A percentile compares a stretch with the other conserved stretches of the same genome.
Evolutionary conservation across 2,797 vertebrate genomes (phyloP).

Genomic region (Crenuchus spilurus): DNA sequence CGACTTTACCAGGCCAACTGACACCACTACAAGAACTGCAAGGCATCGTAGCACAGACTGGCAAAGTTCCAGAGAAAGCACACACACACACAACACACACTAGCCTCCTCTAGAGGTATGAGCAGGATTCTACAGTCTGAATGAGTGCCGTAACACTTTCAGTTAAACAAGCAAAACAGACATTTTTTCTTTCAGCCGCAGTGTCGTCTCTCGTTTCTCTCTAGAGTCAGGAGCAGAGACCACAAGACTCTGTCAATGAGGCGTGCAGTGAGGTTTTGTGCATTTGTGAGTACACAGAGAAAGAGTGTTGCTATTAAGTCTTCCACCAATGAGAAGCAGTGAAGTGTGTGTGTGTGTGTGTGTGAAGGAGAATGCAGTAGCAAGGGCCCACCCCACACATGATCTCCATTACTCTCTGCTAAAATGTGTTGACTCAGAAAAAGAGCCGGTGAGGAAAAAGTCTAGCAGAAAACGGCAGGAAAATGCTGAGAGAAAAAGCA

Average conservation of each 20-base stretch:
- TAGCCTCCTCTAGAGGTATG: constrained; percentile 40
- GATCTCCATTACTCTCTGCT: constrained; percentile 38
- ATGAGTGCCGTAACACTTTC: background rate
- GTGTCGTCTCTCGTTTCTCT: background rate
- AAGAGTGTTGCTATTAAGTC: background rate
- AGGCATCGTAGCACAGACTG: background rate
- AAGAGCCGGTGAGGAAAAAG: constrained; percentile 16
- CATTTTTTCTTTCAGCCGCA: background rate
- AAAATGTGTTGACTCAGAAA: constrained; percentile 31
- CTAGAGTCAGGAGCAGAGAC: background rate
- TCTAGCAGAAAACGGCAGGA: background rate
- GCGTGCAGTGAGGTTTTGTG: background rate
- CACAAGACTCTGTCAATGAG: background rate
- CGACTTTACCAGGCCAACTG: background rate
- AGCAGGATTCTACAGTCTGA: background rate
- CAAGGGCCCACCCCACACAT: constrained; percentile 30
- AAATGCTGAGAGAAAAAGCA: background rate
- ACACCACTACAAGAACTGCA: background rate
- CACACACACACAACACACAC: background rate
- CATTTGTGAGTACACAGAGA: background rate
- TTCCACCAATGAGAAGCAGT: background rate
- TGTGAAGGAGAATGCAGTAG: background rate
- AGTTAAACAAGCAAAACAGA: background rate
- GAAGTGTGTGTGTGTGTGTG: constrained; percentile 31
- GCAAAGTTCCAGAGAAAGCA: background rate